Conservation (phyloP, 1,140 invertebrate genomes). For the Nasonia vitripennis region DNA sequence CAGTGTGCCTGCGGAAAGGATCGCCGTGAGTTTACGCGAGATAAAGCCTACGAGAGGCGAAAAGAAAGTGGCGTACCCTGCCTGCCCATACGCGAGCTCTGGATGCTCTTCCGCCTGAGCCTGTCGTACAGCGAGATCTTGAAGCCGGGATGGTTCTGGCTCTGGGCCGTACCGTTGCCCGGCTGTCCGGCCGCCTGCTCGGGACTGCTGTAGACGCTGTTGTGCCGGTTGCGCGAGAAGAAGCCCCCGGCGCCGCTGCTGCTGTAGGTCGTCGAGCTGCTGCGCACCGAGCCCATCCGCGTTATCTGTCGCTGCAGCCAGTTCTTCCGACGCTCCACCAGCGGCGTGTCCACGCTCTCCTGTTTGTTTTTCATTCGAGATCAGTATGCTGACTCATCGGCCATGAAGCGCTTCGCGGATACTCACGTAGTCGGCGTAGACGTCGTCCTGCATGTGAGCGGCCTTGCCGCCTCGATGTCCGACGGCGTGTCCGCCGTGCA, state of each 20-base stretch:
- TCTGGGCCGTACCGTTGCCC: conserved; percentile 68
- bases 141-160: conserved; percentile 70
- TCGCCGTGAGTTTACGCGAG: too few relatives aligned
- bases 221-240: conserved; percentile 82
- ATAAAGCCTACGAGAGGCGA: too few relatives aligned
- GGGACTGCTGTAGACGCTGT: conserved; percentile 87
- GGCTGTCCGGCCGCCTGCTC: conserved; percentile 73
- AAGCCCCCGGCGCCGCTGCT: conserved; percentile 76
- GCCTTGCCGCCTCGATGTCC: conserved; percentile 50
- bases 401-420: neutral
- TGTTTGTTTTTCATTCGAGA: conserved; percentile 61
- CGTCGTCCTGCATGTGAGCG: conserved; percentile 83
- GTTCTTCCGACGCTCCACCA: conserved; percentile 89
- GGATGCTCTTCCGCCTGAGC: conserved; percentile 84
- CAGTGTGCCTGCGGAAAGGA: conserved; percentile 72
- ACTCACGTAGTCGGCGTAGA: conserved; percentile 91
- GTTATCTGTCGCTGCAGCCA: conserved; percentile 90
- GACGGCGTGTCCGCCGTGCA: conserved; percentile 66
- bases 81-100: conserved; percentile 80
- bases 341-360: conserved; percentile 91
- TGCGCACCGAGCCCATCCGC: conserved; percentile 87
- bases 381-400: neutral
- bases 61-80: conserved; percentile 75
- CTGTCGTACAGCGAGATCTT: conserved; percentile 89
- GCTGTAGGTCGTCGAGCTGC: conserved; percentile 88